These are phyloP conservation scores for Micronycteris hirsuta DNA, from an alignment of 2,113 vertebrate species.

Conservation along the genomic window DNA sequence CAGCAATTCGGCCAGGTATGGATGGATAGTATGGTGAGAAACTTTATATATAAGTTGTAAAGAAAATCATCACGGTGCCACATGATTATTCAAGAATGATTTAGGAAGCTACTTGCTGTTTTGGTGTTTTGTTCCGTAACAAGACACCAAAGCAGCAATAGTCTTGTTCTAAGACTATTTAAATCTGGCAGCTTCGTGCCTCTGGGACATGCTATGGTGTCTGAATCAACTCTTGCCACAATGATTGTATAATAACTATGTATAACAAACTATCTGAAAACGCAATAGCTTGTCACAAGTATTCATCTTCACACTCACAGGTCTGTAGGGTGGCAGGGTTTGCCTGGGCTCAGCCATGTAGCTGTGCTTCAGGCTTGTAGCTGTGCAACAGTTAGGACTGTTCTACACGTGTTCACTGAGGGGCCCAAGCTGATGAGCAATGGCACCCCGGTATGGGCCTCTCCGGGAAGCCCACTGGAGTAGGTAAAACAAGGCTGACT, in stretches of 20 bases:
- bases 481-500: neutral
- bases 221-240: neutral
- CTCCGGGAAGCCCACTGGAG: neutral
- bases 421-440: neutral
- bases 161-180: neutral
- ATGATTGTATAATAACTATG: neutral
- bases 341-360: neutral
- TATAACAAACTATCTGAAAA: neutral
- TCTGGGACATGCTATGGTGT: neutral
- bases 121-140: neutral
- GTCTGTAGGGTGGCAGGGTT: neutral
- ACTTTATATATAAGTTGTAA: neutral
- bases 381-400: neutral
- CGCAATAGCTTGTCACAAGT: neutral
- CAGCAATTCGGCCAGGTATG: conserved; percentile 94
- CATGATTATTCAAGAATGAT: neutral
- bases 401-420: neutral
- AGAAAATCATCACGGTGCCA: neutral
- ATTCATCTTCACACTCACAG: too few relatives aligned
- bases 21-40: neutral
- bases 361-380: neutral
- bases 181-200: neutral
- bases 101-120: neutral
- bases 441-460: rapidly evolving
- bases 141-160: too few relatives aligned